Evolutionary conservation across 2,888 invertebrate genomes (phyloP), one percentile per base, ranked within the genome.

Genomic region (Drosophila nigritarsus): DNA sequence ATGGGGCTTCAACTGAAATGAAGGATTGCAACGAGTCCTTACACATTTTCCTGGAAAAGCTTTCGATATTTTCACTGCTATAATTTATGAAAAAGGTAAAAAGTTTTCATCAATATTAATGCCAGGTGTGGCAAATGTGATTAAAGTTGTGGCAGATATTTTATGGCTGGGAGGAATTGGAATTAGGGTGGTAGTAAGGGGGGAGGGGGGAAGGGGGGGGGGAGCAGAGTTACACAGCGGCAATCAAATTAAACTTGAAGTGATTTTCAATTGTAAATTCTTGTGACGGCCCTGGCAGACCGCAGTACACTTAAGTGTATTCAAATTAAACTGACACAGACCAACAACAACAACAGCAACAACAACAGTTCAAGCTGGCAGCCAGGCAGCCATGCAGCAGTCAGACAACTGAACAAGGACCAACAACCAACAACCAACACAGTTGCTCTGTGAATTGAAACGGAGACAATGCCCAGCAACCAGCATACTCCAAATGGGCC

Each of bases 221-320:
- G 11, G 5, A 0, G 20, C 49, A 32, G 55, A 27, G 54, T 58
- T 38, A 54, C 50, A 67, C 73, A 50, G 69, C 80, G 78, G 83
- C 89, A 89, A 89, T 89, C 87, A 88, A 88, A 89, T 88, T 88
- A 88, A 88, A 89, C 78, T 86, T 89, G 84, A 87, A 87, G 89
- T 88, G 87, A 87, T 87, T 87, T 89, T 87, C 87, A 88, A 88
- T 88, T 88, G 88, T 75, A 89, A 89, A 83, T 89, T 86, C 82
- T 86, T 86, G 86, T 66, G 83, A 83, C 85, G 80, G 79, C 62
- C 69, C 67, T 76, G 88, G 79, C 77, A 75, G 72, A 87, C 87
- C 87, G 87, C 87, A 89, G 87, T 76, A 89, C 89, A 87, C 89
- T 87, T 87, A 87, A 87, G 87, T 89, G 89, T 87, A 87, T 85